Evolutionary conservation across 2,888 invertebrate genomes (phyloP), one percentile per base, ranked within the genome.

Genomic region (Protophormia terraenovae): DNA sequence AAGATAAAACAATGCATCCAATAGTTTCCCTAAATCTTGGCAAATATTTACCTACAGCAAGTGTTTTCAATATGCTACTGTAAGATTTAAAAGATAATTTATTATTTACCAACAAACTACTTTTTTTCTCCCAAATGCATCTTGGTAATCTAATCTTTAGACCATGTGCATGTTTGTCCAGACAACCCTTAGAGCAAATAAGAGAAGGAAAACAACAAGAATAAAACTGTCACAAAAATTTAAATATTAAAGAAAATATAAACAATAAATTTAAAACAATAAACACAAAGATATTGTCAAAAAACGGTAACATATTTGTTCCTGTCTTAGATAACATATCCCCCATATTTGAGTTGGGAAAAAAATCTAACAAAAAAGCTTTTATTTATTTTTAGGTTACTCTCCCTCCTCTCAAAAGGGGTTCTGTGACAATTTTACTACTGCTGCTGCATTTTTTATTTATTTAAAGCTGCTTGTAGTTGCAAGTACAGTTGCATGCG

Each of bases 41-140:
- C 77, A 85, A 85, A 85, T 85, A 82, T 85, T 85, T 78, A 50
- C 47, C 10, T 22, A 22, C 29, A 27, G 10, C 81, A 82, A 82
- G 75, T 79, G 85, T 71, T 82, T 78, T 41, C 47, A 69, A 79
- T 66, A 29, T 79, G 85, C 85, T 85, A 85, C 85, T 82, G 85
- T 82, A 41, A 24, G 64, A 75, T 78, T 58, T 64, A 19, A 47
- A 64, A 77, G 5, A 77, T 47, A 71, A 71, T 66, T 73, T 73
- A 27, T 67, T 38, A 38, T 71, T 78, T 62, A 73, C 45, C 19
- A 38, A 24, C 10, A 53, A n/a, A 38, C 16, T 53, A n/a, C n/a
- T n/a, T n/a, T 16, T 14, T 12, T 35, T 14, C n/a, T 8, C 16
- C 10, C 2, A 27, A 79, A 66, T 29, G 29, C 50, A 50, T 35